Evolutionary conservation across 64 coral and sea anemone genomes (phyloP).

Genomic region (Stylophora pistillata): DNA sequence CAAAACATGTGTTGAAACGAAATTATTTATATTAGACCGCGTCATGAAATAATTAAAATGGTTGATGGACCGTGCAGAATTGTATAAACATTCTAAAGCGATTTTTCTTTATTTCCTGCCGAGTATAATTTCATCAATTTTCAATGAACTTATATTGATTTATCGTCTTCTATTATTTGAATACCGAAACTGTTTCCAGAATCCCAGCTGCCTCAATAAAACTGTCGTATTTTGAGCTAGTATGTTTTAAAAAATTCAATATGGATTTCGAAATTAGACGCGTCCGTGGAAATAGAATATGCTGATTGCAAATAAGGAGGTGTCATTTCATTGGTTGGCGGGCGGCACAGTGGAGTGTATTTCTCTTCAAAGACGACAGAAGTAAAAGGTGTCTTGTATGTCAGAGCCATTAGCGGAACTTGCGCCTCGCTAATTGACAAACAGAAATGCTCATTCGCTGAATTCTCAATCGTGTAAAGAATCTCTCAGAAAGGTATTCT

Average conservation of each 20-base stretch:
- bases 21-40: no score
- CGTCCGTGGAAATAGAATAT: not conserved
- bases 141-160: no score
- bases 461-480: slow-evolving; percentile 9
- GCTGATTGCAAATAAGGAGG: not conserved
- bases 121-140: no score
- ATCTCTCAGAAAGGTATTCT: slow-evolving; percentile 19
- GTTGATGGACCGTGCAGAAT: no score
- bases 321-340: slow-evolving; percentile 3
- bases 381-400: not conserved
- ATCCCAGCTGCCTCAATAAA: not conserved
- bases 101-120: no score
- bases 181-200: no score
- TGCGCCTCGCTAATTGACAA: slow-evolving; percentile 25
- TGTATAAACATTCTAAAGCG: no score
- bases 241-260: slow-evolving; percentile 1
- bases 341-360: not conserved
- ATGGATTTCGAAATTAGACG: not conserved
- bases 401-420: slow-evolving; percentile 12
- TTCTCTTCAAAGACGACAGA: not conserved
- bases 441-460: slow-evolving; percentile 19
- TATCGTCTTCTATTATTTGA: no score
- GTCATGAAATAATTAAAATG: no score
- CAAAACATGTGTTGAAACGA: no score
- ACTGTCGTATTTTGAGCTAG: not conserved